Evolutionary conservation across 2,113 vertebrate genomes (phyloP).

Genomic region (Agelaius phoeniceus): DNA sequence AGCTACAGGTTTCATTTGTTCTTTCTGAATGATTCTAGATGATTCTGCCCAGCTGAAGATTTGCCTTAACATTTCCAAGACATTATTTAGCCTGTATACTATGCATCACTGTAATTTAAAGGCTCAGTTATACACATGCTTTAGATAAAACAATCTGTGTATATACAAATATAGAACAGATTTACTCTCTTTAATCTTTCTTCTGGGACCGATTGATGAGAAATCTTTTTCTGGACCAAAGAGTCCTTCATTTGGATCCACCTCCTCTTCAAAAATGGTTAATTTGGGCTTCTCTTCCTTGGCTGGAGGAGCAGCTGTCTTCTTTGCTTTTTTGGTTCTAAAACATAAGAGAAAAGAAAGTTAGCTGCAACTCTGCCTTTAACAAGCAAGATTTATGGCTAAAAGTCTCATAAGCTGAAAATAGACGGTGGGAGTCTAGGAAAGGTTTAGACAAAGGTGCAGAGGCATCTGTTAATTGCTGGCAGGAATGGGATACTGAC

Average conservation of each 20-base stretch:
- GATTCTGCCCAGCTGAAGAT: neutral
- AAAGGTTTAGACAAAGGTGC: neutral
- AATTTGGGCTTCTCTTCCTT: conserved; percentile 50
- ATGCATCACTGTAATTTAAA: neutral
- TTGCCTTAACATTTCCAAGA: neutral
- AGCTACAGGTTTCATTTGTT: neutral
- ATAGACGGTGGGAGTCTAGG: neutral
- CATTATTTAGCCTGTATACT: neutral
- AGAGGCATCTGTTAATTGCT: neutral
- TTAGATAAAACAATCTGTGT: neutral
- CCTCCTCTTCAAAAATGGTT: conserved; percentile 79
- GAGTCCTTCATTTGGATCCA: conserved; percentile 67
- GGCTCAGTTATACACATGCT: neutral
- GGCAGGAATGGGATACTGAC: neutral
- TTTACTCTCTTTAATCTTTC: conserved; percentile 64
- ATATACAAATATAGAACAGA: neutral
- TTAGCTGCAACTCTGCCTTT: neutral
- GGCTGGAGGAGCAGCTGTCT: neutral
- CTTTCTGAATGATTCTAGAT: neutral
- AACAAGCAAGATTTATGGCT: neutral
- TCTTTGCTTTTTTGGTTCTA: conserved; percentile 78
- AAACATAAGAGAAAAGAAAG: conserved; percentile 1
- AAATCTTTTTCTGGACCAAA: conserved; percentile 63
- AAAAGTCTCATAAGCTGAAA: neutral
- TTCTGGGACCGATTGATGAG: neutral